phyloP scores from a whole-genome alignment of 2,113 vertebrate genomes.

The Psammodynastes pulverulentus region DNA sequence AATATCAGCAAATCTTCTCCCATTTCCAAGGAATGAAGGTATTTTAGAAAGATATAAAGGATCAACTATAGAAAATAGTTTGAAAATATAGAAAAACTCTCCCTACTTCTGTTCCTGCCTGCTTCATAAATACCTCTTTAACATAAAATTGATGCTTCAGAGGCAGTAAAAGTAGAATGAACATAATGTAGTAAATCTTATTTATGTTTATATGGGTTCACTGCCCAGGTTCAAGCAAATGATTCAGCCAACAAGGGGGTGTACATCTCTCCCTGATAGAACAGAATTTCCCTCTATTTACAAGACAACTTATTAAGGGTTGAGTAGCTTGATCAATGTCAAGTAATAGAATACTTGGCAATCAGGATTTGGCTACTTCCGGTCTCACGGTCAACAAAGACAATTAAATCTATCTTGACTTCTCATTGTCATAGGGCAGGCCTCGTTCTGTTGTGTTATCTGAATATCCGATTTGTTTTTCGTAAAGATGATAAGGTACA shows the following conservation, averaged over 20 bases:
- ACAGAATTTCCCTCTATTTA: constrained; percentile 11
- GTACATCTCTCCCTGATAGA: background rate
- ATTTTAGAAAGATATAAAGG: background rate
- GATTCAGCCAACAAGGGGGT: background rate
- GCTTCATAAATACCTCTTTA: background rate
- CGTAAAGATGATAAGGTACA: background rate
- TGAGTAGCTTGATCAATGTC: background rate
- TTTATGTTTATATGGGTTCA: background rate
- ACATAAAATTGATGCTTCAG: background rate
- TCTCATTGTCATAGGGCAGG: background rate
- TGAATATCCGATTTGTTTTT: background rate
- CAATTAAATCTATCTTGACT: background rate
- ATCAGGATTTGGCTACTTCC: background rate
- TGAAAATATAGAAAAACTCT: background rate
- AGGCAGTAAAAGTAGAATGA: background rate
- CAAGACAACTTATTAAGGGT: background rate
- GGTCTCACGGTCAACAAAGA: background rate
- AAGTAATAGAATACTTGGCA: background rate
- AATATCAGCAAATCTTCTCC: background rate
- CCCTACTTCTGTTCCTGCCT: background rate
- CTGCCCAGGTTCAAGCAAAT: background rate
- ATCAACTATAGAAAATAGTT: too few species aligned
- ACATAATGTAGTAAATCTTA: background rate
- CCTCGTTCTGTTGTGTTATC: background rate
- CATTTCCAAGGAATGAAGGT: background rate